These are phyloP conservation scores for Xenopus borealis DNA, from an alignment of 2,113 vertebrate genomes.

Conservation along the genomic window DNA sequence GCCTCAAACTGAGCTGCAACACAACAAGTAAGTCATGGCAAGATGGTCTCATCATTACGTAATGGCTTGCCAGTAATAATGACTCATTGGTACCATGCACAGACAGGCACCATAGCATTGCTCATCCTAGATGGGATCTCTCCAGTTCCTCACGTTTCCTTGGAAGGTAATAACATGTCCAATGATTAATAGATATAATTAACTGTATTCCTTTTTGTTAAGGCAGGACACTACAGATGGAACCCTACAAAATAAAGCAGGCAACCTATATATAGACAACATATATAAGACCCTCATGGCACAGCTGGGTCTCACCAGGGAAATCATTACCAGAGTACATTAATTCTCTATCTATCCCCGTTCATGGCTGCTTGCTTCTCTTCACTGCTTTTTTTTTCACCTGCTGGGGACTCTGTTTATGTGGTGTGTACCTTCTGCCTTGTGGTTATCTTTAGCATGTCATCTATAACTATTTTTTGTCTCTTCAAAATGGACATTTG, in stretches of 20 bases:
- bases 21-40: constrained; percentile 47
- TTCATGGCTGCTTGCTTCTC: constrained; percentile 20
- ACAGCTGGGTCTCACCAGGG: constrained; percentile 40
- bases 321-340: constrained; percentile 36
- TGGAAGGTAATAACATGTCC: constrained; percentile 19
- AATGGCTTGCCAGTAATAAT: constrained; percentile 52
- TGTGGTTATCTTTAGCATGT: no score
- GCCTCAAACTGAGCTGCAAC: constrained; percentile 41
- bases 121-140: constrained; percentile 6
- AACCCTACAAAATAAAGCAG: constrained; percentile 14
- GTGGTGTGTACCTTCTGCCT: no score
- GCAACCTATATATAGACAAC: constrained; percentile 30
- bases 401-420: neutral
- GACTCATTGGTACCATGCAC: constrained; percentile 18
- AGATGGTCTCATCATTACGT: constrained; percentile 48
- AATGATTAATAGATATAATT: constrained; percentile 34
- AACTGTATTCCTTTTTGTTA: constrained; percentile 13
- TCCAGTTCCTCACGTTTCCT: neutral
- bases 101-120: constrained; percentile 4
- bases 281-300: constrained; percentile 12
- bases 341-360: constrained; percentile 33
- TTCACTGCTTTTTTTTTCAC: neutral
- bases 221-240: constrained; percentile 26
- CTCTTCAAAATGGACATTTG: no score
- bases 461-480: no score